Percentiles rank a stretch among this genome's conserved stretches.
Evolutionary conservation across 1,140 invertebrate species (phyloP).

Genomic region (Pseudomyrmex gracilis): DNA sequence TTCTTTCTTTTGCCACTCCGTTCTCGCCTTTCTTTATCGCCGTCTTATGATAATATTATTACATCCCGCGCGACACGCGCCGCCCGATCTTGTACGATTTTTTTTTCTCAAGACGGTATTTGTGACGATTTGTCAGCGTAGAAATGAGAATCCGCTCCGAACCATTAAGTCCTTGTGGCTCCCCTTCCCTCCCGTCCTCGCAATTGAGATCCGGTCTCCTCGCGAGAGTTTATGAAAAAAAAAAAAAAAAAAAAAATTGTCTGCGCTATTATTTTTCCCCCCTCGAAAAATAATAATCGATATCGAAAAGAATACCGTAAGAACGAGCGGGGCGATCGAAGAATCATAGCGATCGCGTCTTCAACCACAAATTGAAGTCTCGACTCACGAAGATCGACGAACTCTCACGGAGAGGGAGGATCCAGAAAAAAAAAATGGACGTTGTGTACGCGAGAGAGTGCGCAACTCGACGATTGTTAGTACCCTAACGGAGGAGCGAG

Average conservation of each 20-base stretch:
- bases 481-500: neutral
- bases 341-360: slow-evolving; percentile 18
- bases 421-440: slow-evolving; percentile 24
- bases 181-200: too few species aligned
- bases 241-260: too few species aligned
- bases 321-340: neutral
- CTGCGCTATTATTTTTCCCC: too few species aligned
- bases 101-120: neutral
- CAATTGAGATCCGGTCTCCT: too few species aligned
- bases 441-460: neutral
- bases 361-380: neutral
- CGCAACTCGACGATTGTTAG: slow-evolving; percentile 41
- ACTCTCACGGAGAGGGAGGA: slow-evolving; percentile 23
- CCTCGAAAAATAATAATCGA: too few species aligned
- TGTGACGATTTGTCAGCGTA: neutral
- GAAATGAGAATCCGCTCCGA: too few species aligned
- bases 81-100: slow-evolving; percentile 16
- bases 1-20: slow-evolving; percentile 65
- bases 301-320: neutral
- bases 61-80: slow-evolving; percentile 47
- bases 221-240: too few species aligned
- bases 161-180: too few species aligned
- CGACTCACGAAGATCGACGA: slow-evolving; percentile 23
- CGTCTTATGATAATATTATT: slow-evolving; percentile 73
- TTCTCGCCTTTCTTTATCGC: slow-evolving; percentile 69